These are phyloP conservation scores for Lithosia quadra DNA, from an alignment of 2,888 invertebrate genomes.

Conservation along the genomic window DNA sequence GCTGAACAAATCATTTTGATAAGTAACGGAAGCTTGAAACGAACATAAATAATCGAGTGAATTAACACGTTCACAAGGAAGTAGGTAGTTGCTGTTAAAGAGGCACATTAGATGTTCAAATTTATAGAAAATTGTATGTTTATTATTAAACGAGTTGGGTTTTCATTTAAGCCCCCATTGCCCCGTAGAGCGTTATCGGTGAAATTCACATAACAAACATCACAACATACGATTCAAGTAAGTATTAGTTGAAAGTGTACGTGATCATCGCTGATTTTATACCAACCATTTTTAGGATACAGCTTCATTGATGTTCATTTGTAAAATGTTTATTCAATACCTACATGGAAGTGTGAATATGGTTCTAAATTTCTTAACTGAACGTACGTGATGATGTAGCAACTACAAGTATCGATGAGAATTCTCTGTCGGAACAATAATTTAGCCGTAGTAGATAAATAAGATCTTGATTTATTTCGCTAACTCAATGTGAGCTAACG, in stretches of 20 bases:
- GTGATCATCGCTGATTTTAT: no score
- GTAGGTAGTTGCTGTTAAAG: conserved; percentile 18
- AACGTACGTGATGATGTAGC: neutral
- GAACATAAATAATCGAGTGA: conserved; percentile 26
- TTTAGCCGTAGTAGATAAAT: neutral
- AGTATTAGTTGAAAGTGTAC: no score
- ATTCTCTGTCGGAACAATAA: neutral
- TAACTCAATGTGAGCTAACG: neutral
- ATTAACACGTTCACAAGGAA: conserved; percentile 21
- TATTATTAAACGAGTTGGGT: neutral
- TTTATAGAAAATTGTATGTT: neutral
- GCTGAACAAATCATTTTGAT: neutral
- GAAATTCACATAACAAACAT: neutral
- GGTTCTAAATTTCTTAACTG: neutral
- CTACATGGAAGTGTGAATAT: neutral
- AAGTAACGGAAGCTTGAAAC: neutral
- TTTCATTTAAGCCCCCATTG: neutral
- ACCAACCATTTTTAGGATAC: no score
- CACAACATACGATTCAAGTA: neutral
- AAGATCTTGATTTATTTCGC: neutral
- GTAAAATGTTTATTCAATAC: no score
- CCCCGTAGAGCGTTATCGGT: neutral
- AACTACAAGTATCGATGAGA: neutral
- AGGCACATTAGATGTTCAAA: neutral
- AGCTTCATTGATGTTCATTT: no score